These are phyloP conservation scores for Ips typographus DNA, from an alignment of 1,140 invertebrate genomes.

Conservation along the genomic window DNA sequence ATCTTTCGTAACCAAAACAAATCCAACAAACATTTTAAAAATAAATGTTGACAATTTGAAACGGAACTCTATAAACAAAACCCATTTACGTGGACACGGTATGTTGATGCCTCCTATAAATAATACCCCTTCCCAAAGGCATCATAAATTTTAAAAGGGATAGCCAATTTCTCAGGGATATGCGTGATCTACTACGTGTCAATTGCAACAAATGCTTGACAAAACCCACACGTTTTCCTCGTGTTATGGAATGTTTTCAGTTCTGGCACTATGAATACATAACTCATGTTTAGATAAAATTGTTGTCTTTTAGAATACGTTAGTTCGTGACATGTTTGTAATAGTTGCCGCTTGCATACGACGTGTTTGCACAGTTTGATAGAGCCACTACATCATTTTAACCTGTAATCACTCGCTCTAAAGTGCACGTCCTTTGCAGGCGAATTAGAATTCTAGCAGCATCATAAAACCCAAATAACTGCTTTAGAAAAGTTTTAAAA, in stretches of 20 bases:
- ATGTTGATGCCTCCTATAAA: not conserved
- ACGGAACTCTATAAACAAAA: too few species aligned
- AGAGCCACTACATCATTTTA: too few species aligned
- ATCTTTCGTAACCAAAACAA: too few species aligned
- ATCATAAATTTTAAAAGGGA: not conserved
- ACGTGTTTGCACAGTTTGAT: too few species aligned
- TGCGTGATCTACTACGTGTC: slow-evolving; percentile 5
- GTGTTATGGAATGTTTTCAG: not conserved
- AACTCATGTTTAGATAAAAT: slow-evolving; percentile 6
- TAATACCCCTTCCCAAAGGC: not conserved
- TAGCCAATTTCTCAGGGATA: slow-evolving; percentile 1
- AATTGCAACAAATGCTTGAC: slow-evolving; percentile 6
- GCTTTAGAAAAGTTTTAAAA: too few species aligned
- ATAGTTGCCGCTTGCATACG: too few species aligned
- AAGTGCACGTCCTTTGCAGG: too few species aligned
- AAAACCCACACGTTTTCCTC: not conserved
- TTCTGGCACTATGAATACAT: slow-evolving; percentile 1
- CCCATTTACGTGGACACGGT: not conserved
- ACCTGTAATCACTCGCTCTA: too few species aligned
- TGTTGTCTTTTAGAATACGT: not conserved
- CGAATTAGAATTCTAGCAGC: too few species aligned
- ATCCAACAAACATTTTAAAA: too few species aligned
- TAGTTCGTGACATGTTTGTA: not conserved
- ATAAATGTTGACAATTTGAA: too few species aligned
- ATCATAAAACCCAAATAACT: too few species aligned